These are phyloP conservation scores for Heteractis magnifica DNA, from an alignment of 92 coral and sea anemone species.

Conservation along the genomic window DNA sequence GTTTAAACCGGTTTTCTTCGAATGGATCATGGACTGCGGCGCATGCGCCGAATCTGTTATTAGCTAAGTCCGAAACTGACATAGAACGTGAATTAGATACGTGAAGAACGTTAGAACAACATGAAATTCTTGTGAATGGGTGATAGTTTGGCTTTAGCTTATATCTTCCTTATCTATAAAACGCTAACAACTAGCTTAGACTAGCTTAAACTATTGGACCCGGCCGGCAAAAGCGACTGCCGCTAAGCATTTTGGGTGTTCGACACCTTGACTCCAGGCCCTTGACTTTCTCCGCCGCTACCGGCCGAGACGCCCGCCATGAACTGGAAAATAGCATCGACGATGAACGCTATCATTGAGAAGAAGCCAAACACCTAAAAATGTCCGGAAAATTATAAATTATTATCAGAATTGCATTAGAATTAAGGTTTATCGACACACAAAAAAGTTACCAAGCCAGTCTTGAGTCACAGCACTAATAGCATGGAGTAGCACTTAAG, in stretches of 20 bases:
- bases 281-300: conserved; percentile 18
- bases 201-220: not conserved
- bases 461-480: too few species aligned
- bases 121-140: too few species aligned
- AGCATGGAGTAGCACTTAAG: too few species aligned
- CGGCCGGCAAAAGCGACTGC: not conserved
- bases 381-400: not conserved
- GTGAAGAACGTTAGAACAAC: too few species aligned
- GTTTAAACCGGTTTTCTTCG: too few species aligned
- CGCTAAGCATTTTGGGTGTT: conserved; percentile 1
- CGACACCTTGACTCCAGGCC: not conserved
- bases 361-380: conserved; percentile 41
- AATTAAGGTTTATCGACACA: not conserved
- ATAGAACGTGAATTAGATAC: too few species aligned
- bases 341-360: conserved; percentile 28
- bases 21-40: too few species aligned
- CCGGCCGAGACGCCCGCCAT: not conserved
- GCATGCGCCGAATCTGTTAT: too few species aligned
- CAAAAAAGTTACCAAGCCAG: too few species aligned
- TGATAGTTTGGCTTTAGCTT: too few species aligned
- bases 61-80: too few species aligned
- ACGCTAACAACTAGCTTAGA: not conserved
- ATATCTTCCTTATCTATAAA: too few species aligned
- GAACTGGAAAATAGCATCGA: conserved; percentile 28
- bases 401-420: not conserved